Evolutionary conservation across 1,140 invertebrate species (phyloP), one percentile per base, ranked within the genome.

Genomic region (Drosophila simulans): DNA sequence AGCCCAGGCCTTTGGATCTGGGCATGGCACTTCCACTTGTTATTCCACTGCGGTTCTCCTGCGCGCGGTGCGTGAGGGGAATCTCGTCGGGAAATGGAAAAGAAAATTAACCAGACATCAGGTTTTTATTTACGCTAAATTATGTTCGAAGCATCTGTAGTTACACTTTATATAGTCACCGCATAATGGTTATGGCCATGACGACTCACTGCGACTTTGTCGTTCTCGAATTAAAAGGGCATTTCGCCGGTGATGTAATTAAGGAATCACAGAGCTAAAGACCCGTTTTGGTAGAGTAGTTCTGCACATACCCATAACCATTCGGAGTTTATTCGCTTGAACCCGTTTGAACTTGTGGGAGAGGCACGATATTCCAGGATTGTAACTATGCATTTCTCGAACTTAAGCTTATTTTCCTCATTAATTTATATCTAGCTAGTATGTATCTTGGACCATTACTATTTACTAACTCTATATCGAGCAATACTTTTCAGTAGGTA

Each of bases 21-120:
- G 51, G 64, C 66, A 51, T 37, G 66, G 42, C 12, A 57, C 35
- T 48, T 48, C 66, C 66, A 70, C 64, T 70, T 70, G 51, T 56
- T 57, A 69, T 70, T 70, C 64, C 15, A 37, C 64, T 37, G 40
- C 12, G 65, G 22, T 70, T 37, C 64, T 69, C 64, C 66, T 40
- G n/a, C 8, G n/a, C 8, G 22, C 17, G 53, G 35, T 40, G 66
- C 66, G 66, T 70, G 66, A 69, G 66, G 65, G 51, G 66, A 57
- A 70, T 70, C 31, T 20, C 10, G 49, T 42, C 35, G 45, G 37
- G 46, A 72, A 60, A 56, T 71, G 34, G 46, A 59, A 59, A 72
- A 72, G 68, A 71, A 72, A 72, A 72, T 71, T 71, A 71, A 72
- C 66, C 66, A 56, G 59, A 72, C 39, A 70, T 31, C 66, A 70